These are phyloP conservation scores for Camelus bactrianus DNA, from an alignment of 2,113 vertebrate species.

Conservation along the genomic window DNA sequence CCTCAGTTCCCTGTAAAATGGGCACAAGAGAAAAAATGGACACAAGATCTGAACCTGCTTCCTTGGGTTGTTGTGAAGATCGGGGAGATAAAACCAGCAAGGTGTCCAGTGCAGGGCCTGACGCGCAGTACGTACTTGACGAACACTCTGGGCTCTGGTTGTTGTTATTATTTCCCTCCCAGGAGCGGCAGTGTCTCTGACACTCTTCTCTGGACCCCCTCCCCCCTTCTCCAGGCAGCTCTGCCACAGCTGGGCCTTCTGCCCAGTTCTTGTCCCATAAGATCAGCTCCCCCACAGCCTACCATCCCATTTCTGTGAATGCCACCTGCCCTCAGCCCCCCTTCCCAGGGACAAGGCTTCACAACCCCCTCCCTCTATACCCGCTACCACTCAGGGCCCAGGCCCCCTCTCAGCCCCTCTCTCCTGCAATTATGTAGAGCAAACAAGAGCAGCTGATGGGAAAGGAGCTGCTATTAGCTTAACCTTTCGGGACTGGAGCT, in stretches of 20 bases:
- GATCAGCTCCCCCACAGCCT: background rate
- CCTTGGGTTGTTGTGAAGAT: background rate
- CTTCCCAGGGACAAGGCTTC: background rate
- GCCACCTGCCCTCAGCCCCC: background rate
- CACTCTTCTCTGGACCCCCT: background rate
- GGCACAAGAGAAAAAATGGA: background rate
- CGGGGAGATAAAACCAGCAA: background rate
- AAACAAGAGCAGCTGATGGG: conserved; percentile 88
- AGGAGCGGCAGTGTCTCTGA: background rate
- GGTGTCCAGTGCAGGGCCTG: background rate
- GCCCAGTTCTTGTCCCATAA: background rate
- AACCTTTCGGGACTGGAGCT: conserved; percentile 87
- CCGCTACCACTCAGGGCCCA: background rate
- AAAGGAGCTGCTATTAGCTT: conserved; percentile 88
- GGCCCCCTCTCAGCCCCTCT: conserved; percentile 13
- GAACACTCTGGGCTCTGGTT: background rate
- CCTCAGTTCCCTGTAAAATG: conserved; percentile 23
- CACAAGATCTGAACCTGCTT: background rate
- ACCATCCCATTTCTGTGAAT: background rate
- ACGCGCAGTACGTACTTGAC: accelerated
- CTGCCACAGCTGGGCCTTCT: background rate
- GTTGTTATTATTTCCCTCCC: background rate
- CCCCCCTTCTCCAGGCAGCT: background rate
- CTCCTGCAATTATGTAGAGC: conserved; percentile 84
- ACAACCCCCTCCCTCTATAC: background rate